Base-by-base conservation (phyloP, 2,113 vertebrate species). In the Solea senegalensis region DNA sequence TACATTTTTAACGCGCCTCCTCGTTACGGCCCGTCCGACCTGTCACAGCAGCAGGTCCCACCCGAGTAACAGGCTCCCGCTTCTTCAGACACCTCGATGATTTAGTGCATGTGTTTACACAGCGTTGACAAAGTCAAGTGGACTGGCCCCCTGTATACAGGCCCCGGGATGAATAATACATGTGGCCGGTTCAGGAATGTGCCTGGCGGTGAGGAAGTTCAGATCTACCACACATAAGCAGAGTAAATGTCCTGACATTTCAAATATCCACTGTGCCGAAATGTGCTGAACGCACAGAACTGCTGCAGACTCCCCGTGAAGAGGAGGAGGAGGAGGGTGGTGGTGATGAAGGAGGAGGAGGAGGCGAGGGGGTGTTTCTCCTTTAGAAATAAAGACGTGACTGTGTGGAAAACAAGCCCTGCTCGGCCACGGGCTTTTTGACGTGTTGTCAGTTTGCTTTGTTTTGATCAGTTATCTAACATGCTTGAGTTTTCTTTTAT, bases 181-280 rank as follows among this genome's bases (percentile, higher is more conserved):
- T 91, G 88, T 16, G 76, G 74, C 75, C 73, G 40, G 72, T 76
- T 77, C 61, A 65, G 76, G 82, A 82, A 76, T 89, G 86, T 76
- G 86, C 86, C 87, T 73, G 45, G 83, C 81, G 62, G 80, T 81
- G 82, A 76, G 74, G 88, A 86, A 62, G 83, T 88, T 86, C 83
- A 87, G 76, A 83, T 88, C 79, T 67, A 83, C 86, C 84, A 65
- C 88, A 88, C 85, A 89, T 80, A 89, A 80, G 88, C 88, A 89
- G 79, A 90, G 89, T 89, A 88, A 91, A 91, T 92, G 88, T 89
- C 89, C 90, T 91, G 90, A 92, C 89, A 89, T 91, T 92, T 92
- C 86, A 90, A 89, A 91, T 90, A 89, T 88, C 89, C 88, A 87
- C 63, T 52, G 59, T 64, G 81, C 78, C 28, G 54, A 83, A 92